Evolutionary conservation across 2,797 vertebrate species (phyloP).

Genomic region (Rhinichthys osculus): DNA sequence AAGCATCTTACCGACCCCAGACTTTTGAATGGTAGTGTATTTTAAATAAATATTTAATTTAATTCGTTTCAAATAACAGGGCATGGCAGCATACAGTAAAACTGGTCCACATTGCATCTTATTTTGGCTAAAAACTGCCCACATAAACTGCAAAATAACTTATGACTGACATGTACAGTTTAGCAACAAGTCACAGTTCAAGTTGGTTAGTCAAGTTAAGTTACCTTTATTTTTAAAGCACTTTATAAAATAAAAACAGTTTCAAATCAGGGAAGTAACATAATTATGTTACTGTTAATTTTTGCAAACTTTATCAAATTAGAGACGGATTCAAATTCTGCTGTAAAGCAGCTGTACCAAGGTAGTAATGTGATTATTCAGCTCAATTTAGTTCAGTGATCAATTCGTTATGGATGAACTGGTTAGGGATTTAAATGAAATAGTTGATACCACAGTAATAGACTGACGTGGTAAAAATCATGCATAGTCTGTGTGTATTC

Average conservation of each 20-base stretch:
- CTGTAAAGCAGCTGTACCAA: too few species aligned
- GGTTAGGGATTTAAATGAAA: too few species aligned
- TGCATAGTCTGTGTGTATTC: background rate
- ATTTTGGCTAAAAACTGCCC: background rate
- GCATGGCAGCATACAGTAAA: background rate
- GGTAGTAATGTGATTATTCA: too few species aligned
- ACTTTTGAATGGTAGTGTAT: background rate
- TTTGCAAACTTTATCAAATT: too few species aligned
- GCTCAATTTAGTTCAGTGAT: too few species aligned
- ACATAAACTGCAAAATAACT: background rate
- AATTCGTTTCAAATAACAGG: background rate
- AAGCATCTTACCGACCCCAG: background rate
- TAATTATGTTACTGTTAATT: too few species aligned
- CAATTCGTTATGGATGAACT: too few species aligned
- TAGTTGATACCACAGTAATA: too few species aligned
- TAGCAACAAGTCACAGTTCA: background rate
- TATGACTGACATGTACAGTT: background rate
- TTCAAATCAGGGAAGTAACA: too few species aligned
- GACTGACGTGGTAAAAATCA: too few species aligned
- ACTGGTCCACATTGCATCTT: background rate
- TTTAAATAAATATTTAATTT: background rate
- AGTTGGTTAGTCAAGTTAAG: background rate
- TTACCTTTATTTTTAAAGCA: background rate
- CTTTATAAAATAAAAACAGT: background rate
- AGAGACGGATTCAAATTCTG: too few species aligned